Evolutionary conservation across 2,888 invertebrate genomes (phyloP).

Genomic region (Caenorhabditis sp.): DNA sequence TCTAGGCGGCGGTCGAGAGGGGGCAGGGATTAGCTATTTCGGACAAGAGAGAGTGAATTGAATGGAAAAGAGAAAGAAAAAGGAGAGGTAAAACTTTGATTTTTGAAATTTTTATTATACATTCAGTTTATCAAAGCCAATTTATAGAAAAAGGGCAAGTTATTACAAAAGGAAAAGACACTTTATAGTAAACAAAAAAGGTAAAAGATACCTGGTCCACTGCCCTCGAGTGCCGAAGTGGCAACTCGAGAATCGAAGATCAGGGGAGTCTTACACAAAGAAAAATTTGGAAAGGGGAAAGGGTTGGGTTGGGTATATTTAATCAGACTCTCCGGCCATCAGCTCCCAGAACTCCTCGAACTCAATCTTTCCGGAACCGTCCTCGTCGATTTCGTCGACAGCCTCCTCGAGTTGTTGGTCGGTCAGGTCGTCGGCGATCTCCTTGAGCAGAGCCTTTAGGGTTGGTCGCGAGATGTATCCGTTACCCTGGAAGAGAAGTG

Average conservation of each 20-base stretch:
- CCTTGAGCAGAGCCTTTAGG: constrained; percentile 81
- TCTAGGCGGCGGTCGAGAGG: constrained; percentile 14
- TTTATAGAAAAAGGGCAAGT: constrained; percentile 14
- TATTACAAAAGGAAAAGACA: constrained; percentile 17
- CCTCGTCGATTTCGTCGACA: constrained; percentile 83
- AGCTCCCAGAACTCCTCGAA: constrained; percentile 83
- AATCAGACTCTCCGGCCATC: constrained; percentile 82
- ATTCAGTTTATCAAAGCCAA: not conserved
- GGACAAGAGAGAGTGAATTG: not conserved
- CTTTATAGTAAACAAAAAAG: not conserved
- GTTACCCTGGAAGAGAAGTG: constrained; percentile 85
- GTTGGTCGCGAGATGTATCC: constrained; percentile 82
- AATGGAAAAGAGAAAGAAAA: not conserved
- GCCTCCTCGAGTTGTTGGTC: constrained; percentile 81
- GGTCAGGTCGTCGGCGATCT: constrained; percentile 82
- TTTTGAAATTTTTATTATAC: not conserved
- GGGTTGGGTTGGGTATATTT: constrained; percentile 60
- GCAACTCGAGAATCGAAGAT: constrained; percentile 47
- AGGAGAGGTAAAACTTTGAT: too few relatives aligned
- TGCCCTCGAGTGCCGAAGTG: constrained; percentile 8
- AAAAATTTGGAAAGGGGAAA: constrained; percentile 3
- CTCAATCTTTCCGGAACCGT: constrained; percentile 82
- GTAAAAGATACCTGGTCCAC: constrained; percentile 21
- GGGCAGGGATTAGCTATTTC: not conserved
- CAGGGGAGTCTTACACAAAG: constrained; percentile 23